Conservation (phyloP, 2,113 vertebrate species). For the Tychaedon coryphoeus region DNA sequence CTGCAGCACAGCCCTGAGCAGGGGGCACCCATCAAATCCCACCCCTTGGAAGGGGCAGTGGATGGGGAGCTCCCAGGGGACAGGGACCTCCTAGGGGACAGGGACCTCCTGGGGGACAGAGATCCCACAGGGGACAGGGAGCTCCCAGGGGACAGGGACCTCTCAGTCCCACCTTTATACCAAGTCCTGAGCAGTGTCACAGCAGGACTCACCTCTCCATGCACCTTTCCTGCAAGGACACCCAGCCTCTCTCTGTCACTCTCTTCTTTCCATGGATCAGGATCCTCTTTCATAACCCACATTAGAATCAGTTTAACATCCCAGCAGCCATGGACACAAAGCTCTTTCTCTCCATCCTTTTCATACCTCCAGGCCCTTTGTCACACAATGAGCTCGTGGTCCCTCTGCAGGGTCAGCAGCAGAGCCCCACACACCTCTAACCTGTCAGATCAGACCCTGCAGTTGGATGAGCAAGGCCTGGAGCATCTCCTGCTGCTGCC, state of each 20-base stretch:
- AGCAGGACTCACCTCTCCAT: background rate
- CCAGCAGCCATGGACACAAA: background rate
- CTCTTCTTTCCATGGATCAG: rapidly evolving
- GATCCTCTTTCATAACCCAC: background rate
- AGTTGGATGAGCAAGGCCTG: background rate
- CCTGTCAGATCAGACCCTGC: background rate
- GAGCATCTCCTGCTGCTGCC: background rate
- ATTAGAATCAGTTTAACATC: background rate
- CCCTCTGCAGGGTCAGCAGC: background rate
- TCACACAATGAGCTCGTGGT: background rate
- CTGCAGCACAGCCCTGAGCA: background rate
- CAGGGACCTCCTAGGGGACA: background rate
- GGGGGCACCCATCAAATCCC: background rate
- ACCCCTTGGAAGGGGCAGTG: rapidly evolving
- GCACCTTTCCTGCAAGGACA: background rate
- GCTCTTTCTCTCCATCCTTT: background rate
- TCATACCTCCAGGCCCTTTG: background rate
- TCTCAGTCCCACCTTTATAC: background rate
- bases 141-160: background rate
- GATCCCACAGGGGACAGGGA: too few species aligned
- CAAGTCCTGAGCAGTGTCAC: background rate
- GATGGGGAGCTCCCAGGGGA: too few species aligned
- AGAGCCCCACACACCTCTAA: background rate
- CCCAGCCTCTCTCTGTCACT: rapidly evolving
- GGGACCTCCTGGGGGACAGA: background rate